Percentiles rank a stretch among this genome's conserved stretches.
Evolutionary conservation across 2,113 vertebrate species (phyloP).

Genomic region (Gopherus evgoodei): DNA sequence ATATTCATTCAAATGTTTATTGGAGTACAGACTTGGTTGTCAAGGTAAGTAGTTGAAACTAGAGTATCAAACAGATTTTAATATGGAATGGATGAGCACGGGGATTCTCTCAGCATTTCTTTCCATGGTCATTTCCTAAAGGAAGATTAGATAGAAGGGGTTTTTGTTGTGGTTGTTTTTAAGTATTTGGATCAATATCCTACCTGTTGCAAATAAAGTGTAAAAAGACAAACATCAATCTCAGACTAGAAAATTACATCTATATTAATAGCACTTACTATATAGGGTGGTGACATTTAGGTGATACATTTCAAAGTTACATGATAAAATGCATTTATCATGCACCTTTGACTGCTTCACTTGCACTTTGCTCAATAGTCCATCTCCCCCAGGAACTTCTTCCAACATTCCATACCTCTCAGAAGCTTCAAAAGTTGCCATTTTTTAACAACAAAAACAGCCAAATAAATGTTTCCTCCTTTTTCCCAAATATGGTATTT

Average conservation of each 20-base stretch:
- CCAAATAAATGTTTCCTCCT: background rate
- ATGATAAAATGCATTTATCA: background rate
- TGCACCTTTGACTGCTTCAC: background rate
- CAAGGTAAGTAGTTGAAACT: background rate
- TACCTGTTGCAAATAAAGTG: background rate
- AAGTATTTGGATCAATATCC: background rate
- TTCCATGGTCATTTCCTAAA: accelerated
- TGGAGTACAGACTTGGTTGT: background rate
- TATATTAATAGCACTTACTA: accelerated
- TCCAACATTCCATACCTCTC: background rate
- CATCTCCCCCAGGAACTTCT: background rate
- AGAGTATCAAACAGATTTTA: background rate
- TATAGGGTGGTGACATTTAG: background rate
- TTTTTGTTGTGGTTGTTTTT: too few relatives aligned
- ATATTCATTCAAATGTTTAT: background rate
- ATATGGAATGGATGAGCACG: background rate
- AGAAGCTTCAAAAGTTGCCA: background rate
- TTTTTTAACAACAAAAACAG: background rate
- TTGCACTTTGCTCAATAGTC: background rate
- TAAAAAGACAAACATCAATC: background rate
- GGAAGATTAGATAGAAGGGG: background rate
- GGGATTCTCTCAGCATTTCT: background rate
- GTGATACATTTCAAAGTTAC: background rate
- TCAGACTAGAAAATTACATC: background rate
- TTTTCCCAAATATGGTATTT: background rate